Base-by-base conservation (phyloP, 2,797 vertebrate genomes). In the Trematomus bernacchii region DNA sequence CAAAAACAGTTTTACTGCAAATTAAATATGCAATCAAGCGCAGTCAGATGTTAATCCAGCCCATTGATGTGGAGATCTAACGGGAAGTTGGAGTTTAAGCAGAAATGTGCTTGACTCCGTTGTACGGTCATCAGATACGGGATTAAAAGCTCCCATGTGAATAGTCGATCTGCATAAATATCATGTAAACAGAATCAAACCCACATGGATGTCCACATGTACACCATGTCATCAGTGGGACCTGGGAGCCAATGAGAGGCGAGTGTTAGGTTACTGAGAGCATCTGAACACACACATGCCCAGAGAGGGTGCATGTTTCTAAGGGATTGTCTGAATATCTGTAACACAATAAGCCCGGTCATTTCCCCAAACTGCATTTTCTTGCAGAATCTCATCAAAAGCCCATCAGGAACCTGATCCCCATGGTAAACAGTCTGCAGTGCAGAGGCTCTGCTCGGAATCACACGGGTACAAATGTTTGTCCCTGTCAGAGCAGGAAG, bases 41-140 rank as follows among this genome's bases (percentile, higher is more conserved):
- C 73, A 52, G 59, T 63, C 79, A 90, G 86, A 93, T 83, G 80
- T 88, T 80, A 77, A 83, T 89, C 90, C 85, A 90, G 59, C 50
- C 12, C 55, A 83, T 66, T 85, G 83, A 89, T 79, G 86, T 84
- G 0, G 10, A 79, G 84, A 89, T 85, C 87, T 71, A 54, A 87
- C 63, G 62, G 62, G 72, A 85, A 74, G 76, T 60, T 58, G 46
- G 76, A 79, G 76, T 63, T 76, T 43, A 82, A 52, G 70, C 66
- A 84, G 61, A 76, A 83, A 79, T 77, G 70, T 74, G 68, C 67
- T 74, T 2, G 23, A 57, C 67, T 82, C 68, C 19, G 27, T 43
- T 77, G 53, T 80, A 63, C 7, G 73, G 76, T 78, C 80, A 83
- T 88, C 73, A 85, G 79, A 87, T 82, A 80, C n/a, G 51, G 66